Conservation (phyloP, 2,888 invertebrate species). For the Arctia plantaginis region DNA sequence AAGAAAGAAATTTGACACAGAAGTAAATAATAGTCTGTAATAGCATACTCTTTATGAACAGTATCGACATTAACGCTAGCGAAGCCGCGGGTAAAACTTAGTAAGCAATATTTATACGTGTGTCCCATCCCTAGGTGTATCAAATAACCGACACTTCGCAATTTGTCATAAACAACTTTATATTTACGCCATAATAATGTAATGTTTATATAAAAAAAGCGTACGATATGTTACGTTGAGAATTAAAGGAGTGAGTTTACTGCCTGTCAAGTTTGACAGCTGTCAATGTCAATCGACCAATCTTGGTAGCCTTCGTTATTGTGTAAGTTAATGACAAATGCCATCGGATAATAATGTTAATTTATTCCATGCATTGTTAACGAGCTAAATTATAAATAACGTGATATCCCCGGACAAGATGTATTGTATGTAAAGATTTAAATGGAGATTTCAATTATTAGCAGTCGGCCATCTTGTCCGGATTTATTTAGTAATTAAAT, state of each 20-base stretch:
- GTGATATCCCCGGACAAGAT: constrained; percentile 53
- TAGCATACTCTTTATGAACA: not conserved
- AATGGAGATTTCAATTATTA: constrained; percentile 48
- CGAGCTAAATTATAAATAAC: constrained; percentile 52
- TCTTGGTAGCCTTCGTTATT: constrained; percentile 37
- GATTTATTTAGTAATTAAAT: constrained; percentile 48
- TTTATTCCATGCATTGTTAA: constrained; percentile 59
- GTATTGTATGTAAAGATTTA: constrained; percentile 33
- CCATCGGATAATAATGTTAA: constrained; percentile 43
- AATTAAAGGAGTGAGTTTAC: constrained; percentile 20
- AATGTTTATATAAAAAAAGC: constrained; percentile 29
- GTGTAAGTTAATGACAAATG: constrained; percentile 38
- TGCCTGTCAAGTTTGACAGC: constrained; percentile 49
- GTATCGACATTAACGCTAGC: not conserved
- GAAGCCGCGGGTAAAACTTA: not conserved
- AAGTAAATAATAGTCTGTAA: not conserved
- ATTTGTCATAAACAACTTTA: constrained; percentile 46
- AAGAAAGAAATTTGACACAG: not conserved
- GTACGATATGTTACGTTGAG: constrained; percentile 11
- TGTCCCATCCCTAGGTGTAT: constrained; percentile 19
- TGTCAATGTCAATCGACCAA: constrained; percentile 42
- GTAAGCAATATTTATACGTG: constrained; percentile 4
- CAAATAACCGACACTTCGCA: not conserved
- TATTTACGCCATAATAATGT: constrained; percentile 53
- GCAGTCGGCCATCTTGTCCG: constrained; percentile 40